Conservation (phyloP, 2,797 vertebrate species). For the Sciurus vulgaris region DNA sequence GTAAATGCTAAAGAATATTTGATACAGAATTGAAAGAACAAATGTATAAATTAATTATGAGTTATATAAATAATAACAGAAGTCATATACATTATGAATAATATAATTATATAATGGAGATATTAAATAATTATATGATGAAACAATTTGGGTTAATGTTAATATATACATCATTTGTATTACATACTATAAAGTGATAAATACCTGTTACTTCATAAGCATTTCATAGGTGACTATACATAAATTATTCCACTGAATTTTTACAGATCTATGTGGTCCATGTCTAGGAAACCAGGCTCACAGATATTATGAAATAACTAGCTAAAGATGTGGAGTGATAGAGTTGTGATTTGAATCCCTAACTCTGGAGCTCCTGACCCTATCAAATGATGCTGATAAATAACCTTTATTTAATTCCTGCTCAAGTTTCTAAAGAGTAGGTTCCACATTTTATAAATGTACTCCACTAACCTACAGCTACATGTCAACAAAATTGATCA, state of each 20-base stretch:
- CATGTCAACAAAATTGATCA: neutral
- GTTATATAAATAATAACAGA: constrained; percentile 9
- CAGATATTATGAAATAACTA: neutral
- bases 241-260: constrained; percentile 45
- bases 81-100: neutral
- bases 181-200: neutral
- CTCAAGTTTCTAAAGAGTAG: neutral
- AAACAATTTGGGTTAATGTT: neutral
- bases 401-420: neutral
- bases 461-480: neutral
- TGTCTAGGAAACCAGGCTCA: neutral
- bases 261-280: neutral
- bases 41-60: neutral
- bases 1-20: constrained; percentile 42
- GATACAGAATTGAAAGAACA: neutral
- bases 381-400: neutral
- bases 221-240: constrained; percentile 14
- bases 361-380: neutral
- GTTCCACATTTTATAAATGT: neutral
- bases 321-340: neutral
- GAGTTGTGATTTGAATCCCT: neutral
- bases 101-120: neutral
- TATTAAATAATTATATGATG: neutral
- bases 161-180: constrained; percentile 43
- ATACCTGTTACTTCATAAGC: neutral